A percentile compares a stretch with the other conserved stretches of the same genome.
Conservation (phyloP, 2,888 invertebrate genomes). For the Troilus luridus region DNA sequence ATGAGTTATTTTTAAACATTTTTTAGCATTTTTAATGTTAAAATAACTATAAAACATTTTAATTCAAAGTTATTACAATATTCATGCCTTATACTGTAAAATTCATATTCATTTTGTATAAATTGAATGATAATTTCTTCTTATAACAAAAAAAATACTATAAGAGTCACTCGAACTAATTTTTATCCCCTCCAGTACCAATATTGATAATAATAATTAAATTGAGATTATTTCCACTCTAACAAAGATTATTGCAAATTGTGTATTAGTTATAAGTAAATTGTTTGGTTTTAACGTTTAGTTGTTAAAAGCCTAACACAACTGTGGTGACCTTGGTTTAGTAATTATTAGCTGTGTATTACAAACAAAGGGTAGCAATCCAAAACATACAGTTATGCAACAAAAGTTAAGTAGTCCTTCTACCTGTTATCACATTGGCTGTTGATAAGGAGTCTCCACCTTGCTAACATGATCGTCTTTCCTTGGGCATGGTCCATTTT, state of each 20-base stretch:
- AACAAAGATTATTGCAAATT: background rate
- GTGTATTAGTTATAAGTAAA: background rate
- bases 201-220: background rate
- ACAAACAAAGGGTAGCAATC: slow-evolving; percentile 22
- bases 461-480: slow-evolving; percentile 58
- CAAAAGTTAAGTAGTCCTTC: slow-evolving; percentile 49
- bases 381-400: slow-evolving; percentile 52
- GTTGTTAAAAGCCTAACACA: slow-evolving; percentile 58
- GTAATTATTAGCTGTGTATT: background rate
- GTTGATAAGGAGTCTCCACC: slow-evolving; percentile 48
- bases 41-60: background rate
- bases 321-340: background rate
- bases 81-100: background rate
- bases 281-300: background rate
- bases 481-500: slow-evolving; percentile 59
- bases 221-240: background rate
- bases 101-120: background rate
- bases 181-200: too few species aligned
- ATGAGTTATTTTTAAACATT: background rate
- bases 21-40: background rate
- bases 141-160: too few species aligned
- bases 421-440: slow-evolving; percentile 56
- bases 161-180: too few species aligned
- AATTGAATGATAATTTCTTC: background rate
- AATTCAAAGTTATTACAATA: too few species aligned